Evolutionary conservation across 2,797 vertebrate genomes (phyloP).

Genomic region (Antrozous pallidus): DNA sequence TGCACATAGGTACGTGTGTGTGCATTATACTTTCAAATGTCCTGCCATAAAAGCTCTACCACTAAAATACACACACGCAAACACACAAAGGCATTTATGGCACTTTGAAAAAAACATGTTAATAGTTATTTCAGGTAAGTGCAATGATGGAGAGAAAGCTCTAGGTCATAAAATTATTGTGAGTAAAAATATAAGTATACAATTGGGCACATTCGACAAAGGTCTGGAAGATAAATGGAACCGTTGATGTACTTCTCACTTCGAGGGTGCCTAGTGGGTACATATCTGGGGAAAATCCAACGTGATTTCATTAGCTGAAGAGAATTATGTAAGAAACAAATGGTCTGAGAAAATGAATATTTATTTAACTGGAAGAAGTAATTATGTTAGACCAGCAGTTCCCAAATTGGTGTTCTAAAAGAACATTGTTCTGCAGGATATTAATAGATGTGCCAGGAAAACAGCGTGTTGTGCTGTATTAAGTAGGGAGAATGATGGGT

Average conservation of each 20-base stretch:
- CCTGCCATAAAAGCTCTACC: background rate
- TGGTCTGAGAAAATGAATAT: slow-evolving; percentile 68
- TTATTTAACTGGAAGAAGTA: slow-evolving; percentile 74
- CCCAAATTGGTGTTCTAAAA: slow-evolving; percentile 74
- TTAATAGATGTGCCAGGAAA: slow-evolving; percentile 75
- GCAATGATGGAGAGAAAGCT: background rate
- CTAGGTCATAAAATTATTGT: background rate
- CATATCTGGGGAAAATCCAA: slow-evolving; percentile 53
- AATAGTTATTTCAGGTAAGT: slow-evolving; percentile 23
- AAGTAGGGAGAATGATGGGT: slow-evolving; percentile 65
- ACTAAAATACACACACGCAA: background rate
- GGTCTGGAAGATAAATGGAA: background rate
- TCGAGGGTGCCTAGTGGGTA: slow-evolving; percentile 6
- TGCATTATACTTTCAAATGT: background rate
- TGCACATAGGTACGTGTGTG: background rate
- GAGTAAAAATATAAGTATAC: background rate
- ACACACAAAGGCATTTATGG: background rate
- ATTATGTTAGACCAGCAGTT: slow-evolving; percentile 73
- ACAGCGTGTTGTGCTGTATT: slow-evolving; percentile 65
- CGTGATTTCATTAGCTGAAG: slow-evolving; percentile 53
- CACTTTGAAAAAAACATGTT: background rate
- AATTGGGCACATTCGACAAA: background rate
- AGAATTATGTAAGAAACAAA: slow-evolving; percentile 73
- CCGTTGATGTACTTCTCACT: background rate
- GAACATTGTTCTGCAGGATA: slow-evolving; percentile 72